Conservation (phyloP, 2,113 vertebrate genomes). For the Podarcis muralis region DNA sequence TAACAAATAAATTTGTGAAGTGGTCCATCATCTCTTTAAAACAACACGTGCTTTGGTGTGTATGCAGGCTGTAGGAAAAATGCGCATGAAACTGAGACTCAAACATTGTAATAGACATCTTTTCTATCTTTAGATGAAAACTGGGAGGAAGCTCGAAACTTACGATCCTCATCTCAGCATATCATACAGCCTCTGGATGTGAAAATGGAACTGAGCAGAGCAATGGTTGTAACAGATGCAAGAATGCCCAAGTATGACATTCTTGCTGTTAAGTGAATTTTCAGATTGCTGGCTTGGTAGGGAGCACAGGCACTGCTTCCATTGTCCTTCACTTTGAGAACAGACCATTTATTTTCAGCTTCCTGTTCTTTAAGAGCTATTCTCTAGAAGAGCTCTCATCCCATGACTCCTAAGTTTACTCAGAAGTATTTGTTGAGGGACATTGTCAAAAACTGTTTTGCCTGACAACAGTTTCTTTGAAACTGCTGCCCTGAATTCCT, state of each 20-base stretch:
- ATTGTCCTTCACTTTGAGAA: neutral
- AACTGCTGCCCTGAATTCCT: neutral
- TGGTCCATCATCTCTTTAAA: neutral
- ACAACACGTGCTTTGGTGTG: neutral
- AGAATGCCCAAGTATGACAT: slow-evolving; percentile 92
- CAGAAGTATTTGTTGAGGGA: neutral
- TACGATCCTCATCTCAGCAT: slow-evolving; percentile 85
- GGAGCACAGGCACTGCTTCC: neutral
- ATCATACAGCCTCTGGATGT: slow-evolving; percentile 93
- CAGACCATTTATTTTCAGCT: neutral
- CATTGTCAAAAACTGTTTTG: neutral
- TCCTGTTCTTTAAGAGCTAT: neutral
- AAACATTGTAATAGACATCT: slow-evolving; percentile 5
- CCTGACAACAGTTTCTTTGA: neutral
- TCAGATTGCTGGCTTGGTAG: neutral
- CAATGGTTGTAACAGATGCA: slow-evolving; percentile 93
- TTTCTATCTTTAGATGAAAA: slow-evolving; percentile 81
- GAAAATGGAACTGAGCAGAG: slow-evolving; percentile 88
- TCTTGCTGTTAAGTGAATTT: slow-evolving; percentile 6
- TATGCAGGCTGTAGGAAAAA: neutral
- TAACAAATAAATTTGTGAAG: neutral
- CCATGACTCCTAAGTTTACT: neutral
- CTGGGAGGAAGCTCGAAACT: slow-evolving; percentile 90
- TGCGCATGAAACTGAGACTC: neutral
- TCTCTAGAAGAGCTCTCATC: neutral